phyloP scores from a whole-genome alignment of 2,113 vertebrate genomes.

The Motacilla tschutschensis region DNA sequence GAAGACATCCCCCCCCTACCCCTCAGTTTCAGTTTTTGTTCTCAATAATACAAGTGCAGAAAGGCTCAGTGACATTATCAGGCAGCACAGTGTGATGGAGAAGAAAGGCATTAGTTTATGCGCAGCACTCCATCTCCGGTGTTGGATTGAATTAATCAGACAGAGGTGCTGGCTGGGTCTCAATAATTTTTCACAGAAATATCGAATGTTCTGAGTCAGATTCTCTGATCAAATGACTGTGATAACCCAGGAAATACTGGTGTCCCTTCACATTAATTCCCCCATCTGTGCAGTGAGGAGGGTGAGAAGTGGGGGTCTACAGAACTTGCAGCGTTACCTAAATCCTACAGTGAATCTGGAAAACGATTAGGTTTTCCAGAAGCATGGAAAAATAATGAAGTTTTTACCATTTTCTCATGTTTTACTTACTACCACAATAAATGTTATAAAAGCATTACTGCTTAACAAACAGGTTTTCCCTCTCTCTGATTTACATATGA shows the following conservation, averaged over 20 bases:
- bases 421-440: not conserved
- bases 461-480: not conserved
- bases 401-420: not conserved
- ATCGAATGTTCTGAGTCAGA: not conserved
- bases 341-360: not conserved
- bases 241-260: not conserved
- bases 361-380: not conserved
- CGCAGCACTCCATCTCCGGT: not conserved
- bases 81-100: not conserved
- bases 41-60: not conserved
- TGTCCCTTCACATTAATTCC: not conserved
- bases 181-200: not conserved
- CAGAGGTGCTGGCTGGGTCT: not conserved
- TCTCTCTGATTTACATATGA: not conserved
- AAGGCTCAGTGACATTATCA: not conserved
- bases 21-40: not conserved
- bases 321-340: not conserved
- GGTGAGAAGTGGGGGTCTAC: not conserved
- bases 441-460: not conserved
- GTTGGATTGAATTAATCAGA: not conserved
- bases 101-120: not conserved
- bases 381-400: not conserved
- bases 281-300: not conserved
- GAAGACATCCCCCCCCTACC: accelerated
- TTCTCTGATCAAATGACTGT: not conserved